A percentile compares a stretch with the other conserved stretches of the same genome.
phyloP scores from a whole-genome alignment of 2,113 vertebrate genomes.

The Coturnix japonica region DNA sequence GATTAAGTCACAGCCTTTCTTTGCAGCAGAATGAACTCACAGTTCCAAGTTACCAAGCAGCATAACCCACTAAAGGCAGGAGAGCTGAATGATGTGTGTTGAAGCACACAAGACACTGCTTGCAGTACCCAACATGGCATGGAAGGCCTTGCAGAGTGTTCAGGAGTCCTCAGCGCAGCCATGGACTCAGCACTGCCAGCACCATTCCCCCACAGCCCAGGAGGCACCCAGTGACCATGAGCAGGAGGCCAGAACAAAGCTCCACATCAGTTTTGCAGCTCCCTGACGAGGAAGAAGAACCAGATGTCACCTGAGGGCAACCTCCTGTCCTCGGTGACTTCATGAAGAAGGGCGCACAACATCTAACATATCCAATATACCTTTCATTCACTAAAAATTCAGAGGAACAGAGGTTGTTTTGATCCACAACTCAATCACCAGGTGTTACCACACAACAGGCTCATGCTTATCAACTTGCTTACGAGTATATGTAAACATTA shows the following conservation, averaged over 20 bases:
- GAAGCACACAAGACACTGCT: neutral
- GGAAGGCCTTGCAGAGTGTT: neutral
- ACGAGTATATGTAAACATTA: neutral
- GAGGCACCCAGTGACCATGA: neutral
- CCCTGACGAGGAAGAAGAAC: neutral
- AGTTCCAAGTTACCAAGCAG: neutral
- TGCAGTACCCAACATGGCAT: neutral
- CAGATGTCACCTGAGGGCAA: neutral
- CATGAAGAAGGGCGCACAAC: neutral
- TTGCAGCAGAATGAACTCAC: neutral
- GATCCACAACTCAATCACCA: neutral
- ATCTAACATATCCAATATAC: neutral
- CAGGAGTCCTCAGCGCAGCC: neutral
- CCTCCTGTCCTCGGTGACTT: neutral
- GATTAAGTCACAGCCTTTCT: neutral
- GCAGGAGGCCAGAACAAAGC: neutral
- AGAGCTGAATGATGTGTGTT: fast-evolving
- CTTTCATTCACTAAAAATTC: neutral
- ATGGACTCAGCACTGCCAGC: neutral
- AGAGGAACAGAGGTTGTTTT: neutral
- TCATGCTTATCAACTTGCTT: neutral
- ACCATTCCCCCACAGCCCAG: neutral
- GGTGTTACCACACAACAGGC: neutral
- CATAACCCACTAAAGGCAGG: fast-evolving
- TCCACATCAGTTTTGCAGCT: neutral